These are phyloP conservation scores for Elaeidobius kamerunicus DNA, from an alignment of 2,888 invertebrate genomes.

Conservation along the genomic window DNA sequence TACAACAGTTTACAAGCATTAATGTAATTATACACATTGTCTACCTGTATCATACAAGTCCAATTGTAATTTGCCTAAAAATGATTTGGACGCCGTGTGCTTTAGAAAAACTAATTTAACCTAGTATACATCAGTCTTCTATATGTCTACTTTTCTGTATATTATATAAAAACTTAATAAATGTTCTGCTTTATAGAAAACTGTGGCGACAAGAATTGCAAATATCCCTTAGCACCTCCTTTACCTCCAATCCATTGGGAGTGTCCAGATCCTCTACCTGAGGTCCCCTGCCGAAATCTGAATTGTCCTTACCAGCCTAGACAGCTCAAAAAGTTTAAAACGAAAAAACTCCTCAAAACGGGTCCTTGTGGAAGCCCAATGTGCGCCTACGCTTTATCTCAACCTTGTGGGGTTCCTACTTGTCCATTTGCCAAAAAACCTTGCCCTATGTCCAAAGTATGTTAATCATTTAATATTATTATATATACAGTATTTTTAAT, in stretches of 20 bases:
- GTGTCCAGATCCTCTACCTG: conserved; percentile 48
- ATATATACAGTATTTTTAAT: too few relatives aligned
- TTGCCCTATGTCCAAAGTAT: conserved; percentile 20
- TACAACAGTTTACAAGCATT: too few relatives aligned
- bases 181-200: conserved; percentile 30
- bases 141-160: too few relatives aligned
- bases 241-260: conserved; percentile 50
- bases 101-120: too few relatives aligned
- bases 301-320: conserved; percentile 43
- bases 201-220: conserved; percentile 43
- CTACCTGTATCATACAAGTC: too few relatives aligned
- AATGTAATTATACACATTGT: too few relatives aligned
- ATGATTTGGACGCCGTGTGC: too few relatives aligned
- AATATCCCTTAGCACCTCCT: conserved; percentile 36
- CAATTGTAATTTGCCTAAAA: too few relatives aligned
- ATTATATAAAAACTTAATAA: too few relatives aligned
- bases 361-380: conserved; percentile 42
- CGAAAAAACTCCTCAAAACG: conserved; percentile 35
- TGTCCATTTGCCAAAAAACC: conserved; percentile 22
- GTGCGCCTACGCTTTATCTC: conserved; percentile 44
- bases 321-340: conserved; percentile 39
- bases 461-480: not conserved
- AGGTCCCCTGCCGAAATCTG: conserved; percentile 45
- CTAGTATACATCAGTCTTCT: too few relatives aligned
- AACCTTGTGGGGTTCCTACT: conserved; percentile 25